Conservation (phyloP, 2,113 vertebrate species). For the Gambusia affinis region DNA sequence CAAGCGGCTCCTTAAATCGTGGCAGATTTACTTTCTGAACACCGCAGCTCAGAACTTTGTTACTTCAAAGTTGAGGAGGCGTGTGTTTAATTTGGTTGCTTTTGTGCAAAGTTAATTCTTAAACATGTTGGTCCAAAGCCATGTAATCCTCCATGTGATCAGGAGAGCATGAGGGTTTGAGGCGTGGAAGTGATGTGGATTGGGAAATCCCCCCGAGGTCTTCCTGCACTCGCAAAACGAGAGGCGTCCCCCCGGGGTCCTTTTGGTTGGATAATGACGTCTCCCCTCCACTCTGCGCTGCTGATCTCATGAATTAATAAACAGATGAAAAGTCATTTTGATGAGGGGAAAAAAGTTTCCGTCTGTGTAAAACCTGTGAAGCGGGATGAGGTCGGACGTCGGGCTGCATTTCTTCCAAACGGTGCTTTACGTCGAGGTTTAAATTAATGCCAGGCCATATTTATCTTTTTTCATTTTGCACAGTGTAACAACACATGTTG, state of each 20-base stretch:
- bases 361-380: constrained; percentile 5
- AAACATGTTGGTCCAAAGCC: constrained; percentile 64
- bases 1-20: neutral
- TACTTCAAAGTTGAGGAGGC: constrained; percentile 44
- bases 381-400: too few species aligned
- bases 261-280: constrained; percentile 66
- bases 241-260: constrained; percentile 45
- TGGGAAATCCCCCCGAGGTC: constrained; percentile 74
- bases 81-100: constrained; percentile 59
- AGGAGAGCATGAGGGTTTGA: constrained; percentile 66
- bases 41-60: constrained; percentile 16
- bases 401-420: too few species aligned
- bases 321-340: constrained; percentile 36
- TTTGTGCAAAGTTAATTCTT: constrained; percentile 61
- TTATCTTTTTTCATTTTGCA: too few species aligned
- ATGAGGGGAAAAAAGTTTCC: constrained; percentile 19
- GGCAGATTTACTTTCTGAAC: constrained; percentile 5
- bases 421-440: too few species aligned
- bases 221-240: constrained; percentile 63
- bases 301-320: constrained; percentile 49
- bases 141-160: constrained; percentile 75
- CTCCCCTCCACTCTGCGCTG: constrained; percentile 28
- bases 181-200: constrained; percentile 69
- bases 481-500: too few species aligned
- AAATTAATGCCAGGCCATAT: too few species aligned